Evolutionary conservation across 2,888 invertebrate species (phyloP), one percentile per base, ranked within the genome.

Genomic region (Azorinus chamasolen): DNA sequence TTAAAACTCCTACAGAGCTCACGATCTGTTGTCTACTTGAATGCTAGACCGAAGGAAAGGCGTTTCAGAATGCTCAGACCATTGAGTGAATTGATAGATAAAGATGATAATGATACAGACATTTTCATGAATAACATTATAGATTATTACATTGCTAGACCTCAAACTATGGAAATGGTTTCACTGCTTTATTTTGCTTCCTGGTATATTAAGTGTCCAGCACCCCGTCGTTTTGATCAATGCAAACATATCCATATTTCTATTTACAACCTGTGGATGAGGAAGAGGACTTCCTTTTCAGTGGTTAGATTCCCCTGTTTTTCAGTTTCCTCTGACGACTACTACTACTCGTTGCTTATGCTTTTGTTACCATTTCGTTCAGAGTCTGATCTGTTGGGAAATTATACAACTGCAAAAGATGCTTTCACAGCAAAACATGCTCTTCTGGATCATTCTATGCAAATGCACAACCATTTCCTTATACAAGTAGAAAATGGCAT

Each of bases 121-220:
- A 48, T 76, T 12, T 76, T 76, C n/a, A 16, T 39, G 14, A 5
- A 24, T 1, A 76, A 70, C 37, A 46, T 76, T 1, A 0, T 76
- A 8, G 76, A 76, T 46, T 70, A 70, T 20, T 76, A 76, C 39
- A 18, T 32, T 41, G 61, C 27, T 12, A 43, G 76, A n/a, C 76
- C 76, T 20, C 5, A 0, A 2, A 5, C 37, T 20, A 39, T 75
- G 50, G 55, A 75, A 22, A 16, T 1, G 4, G 16, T 22, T 1
- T 41, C 27, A 27, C 41, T 69, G 6, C 51, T 39, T 16, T 2
- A 39, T 5, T 75, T 70, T 75, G 64, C 64, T 14, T 54, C 64
- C 6, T 75, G 69, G 75, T 75, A 54, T 41, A 20, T 20, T 0
- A 75, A 75, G 39, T 12, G 25, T 16, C 41, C 64, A 43, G 14